Evolutionary conservation across 2,888 invertebrate genomes (phyloP).

Genomic region (Ormia ochracea): DNA sequence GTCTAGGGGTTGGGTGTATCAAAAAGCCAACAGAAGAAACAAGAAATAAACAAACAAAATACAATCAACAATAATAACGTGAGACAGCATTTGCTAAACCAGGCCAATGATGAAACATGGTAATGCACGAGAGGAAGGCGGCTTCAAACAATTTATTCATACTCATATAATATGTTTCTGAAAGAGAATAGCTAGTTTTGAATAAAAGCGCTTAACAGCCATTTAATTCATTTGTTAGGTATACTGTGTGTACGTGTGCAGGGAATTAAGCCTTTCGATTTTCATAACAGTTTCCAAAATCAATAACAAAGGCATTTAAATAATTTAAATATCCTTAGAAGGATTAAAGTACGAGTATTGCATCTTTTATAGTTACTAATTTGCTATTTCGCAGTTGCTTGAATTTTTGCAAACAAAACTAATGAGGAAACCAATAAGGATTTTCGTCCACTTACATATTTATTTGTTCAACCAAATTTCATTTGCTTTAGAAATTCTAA

Average conservation of each 20-base stretch:
- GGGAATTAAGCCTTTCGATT: too few species aligned
- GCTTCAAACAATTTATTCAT: background rate
- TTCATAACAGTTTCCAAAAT: too few species aligned
- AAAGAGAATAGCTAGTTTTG: background rate
- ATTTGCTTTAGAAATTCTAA: too few species aligned
- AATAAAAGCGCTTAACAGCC: slow-evolving; percentile 46
- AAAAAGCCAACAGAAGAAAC: slow-evolving; percentile 1
- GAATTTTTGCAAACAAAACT: too few species aligned
- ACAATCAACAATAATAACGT: slow-evolving; percentile 7
- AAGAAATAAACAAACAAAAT: background rate
- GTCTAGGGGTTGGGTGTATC: slow-evolving; percentile 15
- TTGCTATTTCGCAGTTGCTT: too few species aligned
- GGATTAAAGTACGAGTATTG: too few species aligned
- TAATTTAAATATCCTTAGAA: too few species aligned
- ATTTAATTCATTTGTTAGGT: slow-evolving; percentile 42
- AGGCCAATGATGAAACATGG: slow-evolving; percentile 22
- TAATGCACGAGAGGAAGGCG: slow-evolving; percentile 21
- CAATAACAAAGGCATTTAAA: background rate
- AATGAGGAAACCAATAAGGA: too few species aligned
- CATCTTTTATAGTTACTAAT: too few species aligned
- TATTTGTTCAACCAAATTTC: too few species aligned
- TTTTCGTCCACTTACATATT: too few species aligned
- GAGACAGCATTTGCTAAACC: slow-evolving; percentile 29
- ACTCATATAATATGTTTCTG: slow-evolving; percentile 25
- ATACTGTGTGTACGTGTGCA: background rate